Evolutionary conservation across 2,888 invertebrate genomes (phyloP), one percentile per base, ranked within the genome.

Genomic region (Callosobruchus maculatus): DNA sequence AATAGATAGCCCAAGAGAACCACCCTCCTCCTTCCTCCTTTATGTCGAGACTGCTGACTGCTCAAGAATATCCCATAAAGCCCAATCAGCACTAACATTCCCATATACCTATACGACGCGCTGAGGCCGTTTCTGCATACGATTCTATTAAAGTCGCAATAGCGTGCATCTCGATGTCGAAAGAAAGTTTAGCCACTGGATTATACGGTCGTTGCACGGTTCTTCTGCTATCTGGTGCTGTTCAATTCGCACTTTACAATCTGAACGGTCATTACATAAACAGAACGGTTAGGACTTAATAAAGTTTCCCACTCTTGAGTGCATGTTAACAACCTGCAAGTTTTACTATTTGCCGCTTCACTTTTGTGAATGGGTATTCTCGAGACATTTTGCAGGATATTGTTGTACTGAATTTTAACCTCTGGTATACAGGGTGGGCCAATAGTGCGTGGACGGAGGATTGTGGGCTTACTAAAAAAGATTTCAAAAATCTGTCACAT

Each of bases 241-340:
- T 81, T 81, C 82, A 78, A 80, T 81, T 81, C 80, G 77, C 82
- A 81, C 81, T 80, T 80, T 79, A 80, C 81, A 81, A 80, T 80
- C 78, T 78, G 77, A 74, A 73, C 67, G 74, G 77, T 77, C 77
- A 75, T 81, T 79, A 78, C 78, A 79, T 78, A 77, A 79, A 81
- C 76, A 73, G 77, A 78, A 79, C 75, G 76, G 78, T 75, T 78
- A 77, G 77, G 74, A 74, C 79, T 77, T 77, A 76, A 78, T 79
- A 79, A 79, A 80, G 30, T 70, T 70, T 70, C 30, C 20, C n/a
- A 70, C 70, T 70, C 30, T 26, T 20, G 70, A 70, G 49, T 49
- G 49, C 49, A 49, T 49, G 49, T 49, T 49, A 49, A 49, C 49
- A 49, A 49, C 49, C 13, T 49, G 13, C 49, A 49, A 49, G 49